Evolutionary conservation across 2,797 vertebrate species (phyloP).

Genomic region (Threskiornis aethiopicus): DNA sequence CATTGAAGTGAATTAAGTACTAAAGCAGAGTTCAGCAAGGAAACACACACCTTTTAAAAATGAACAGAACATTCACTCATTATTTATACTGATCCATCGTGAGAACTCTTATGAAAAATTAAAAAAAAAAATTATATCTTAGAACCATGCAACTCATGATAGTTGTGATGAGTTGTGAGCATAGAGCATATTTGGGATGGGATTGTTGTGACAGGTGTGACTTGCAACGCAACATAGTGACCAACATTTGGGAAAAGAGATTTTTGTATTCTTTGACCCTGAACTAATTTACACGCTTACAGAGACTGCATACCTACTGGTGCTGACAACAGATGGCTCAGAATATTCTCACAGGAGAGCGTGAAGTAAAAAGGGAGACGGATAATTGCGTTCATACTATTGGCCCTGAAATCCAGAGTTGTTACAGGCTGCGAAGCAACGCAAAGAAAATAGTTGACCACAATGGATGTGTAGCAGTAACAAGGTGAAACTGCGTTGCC

Average conservation of each 20-base stretch:
- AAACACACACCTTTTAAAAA: neutral
- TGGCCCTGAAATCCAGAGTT: neutral
- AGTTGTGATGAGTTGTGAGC: neutral
- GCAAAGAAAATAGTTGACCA: neutral
- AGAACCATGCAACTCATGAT: neutral
- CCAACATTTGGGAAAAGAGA: neutral
- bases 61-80: neutral
- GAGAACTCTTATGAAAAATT: neutral
- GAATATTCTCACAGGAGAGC: neutral
- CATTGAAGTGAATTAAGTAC: neutral
- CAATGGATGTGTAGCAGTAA: neutral
- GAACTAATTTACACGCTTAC: neutral
- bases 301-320: neutral
- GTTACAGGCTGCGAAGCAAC: neutral
- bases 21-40: neutral
- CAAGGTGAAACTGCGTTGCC: neutral
- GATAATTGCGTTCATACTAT: neutral
- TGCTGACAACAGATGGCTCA: constrained; percentile 31
- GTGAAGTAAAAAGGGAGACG: neutral
- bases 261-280: neutral
- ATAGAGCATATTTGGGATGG: neutral
- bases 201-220: neutral
- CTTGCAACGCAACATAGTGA: neutral
- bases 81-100: neutral
- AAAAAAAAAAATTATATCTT: accelerated